Evolutionary conservation across 2,797 vertebrate genomes (phyloP), one percentile per base, ranked within the genome.

Genomic region (Typhlichthys eigenmanni): DNA sequence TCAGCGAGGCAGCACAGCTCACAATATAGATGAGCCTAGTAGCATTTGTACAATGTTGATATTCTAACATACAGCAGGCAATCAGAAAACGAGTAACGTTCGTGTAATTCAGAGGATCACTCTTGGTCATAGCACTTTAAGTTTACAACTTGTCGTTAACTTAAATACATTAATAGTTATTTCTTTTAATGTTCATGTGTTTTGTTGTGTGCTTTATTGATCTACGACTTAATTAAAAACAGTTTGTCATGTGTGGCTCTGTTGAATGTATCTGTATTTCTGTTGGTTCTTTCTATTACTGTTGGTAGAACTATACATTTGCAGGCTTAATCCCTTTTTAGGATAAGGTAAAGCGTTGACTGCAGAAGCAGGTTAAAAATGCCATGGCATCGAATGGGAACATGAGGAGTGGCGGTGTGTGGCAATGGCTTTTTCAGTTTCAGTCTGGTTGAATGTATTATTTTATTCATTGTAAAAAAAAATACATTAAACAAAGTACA

Each of bases 1-100:
- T 94, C 60, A 89, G 79, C 0, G 93, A 96, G 47, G 90, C 81
- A 1, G 91, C 92, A 16, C 95, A 95, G 79, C 85, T 97, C 67
- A 50, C 72, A 6, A 67, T 95, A 55, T 97, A 90, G 89, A 70
- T 5, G 13, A 0, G 59, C 50, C 24, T 29, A 12, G 55, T 51
- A 43, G 16, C 11, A 19, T 12, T 72, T 24, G 3, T 9, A 16
- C 24, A 49, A 59, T 32, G 49, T 45, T 13, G 13, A n/a, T 5
- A 50, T 24, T 24, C 3, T 51, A 58, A 58, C 57, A 13, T 47
- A 57, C 62, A 64, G 46, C 47, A n/a, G 68, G 52, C 65, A 24
- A 24, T 24, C 3, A 29, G 60, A 66, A 60, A 47, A 10, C 55
- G 53, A 62, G 45, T 13, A 58, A 57, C n/a, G 57, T 53, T 55